A percentile compares a stretch with the other conserved stretches of the same genome.
phyloP scores from a whole-genome alignment of 2,797 vertebrate genomes.

The Kryptopterus vitreolus region DNA sequence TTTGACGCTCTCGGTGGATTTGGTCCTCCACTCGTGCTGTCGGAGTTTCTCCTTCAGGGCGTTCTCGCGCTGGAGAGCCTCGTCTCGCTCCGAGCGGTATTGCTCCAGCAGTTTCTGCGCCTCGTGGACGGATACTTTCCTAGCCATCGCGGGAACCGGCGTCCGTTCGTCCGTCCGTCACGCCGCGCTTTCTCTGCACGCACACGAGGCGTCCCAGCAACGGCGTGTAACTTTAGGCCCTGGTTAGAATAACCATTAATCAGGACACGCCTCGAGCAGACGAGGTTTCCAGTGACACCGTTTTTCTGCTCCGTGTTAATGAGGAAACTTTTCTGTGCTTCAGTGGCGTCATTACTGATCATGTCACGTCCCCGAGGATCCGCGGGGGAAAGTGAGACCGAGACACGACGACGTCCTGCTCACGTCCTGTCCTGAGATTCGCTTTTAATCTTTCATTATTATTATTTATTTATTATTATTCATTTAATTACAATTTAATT shows the following conservation, averaged over 20 bases:
- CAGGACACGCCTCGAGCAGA: conserved; percentile 73
- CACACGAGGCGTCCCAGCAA: no score
- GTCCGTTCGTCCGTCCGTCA: no score
- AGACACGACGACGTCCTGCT: background rate
- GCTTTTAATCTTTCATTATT: background rate
- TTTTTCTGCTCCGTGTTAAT: conserved; percentile 69
- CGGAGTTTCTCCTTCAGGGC: conserved; percentile 74
- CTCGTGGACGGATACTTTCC: conserved; percentile 74
- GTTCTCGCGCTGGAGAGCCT: conserved; percentile 73
- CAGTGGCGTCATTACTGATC: background rate
- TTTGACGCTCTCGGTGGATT: conserved; percentile 73
- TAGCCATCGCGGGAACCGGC: conserved; percentile 66
- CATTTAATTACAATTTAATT: no score
- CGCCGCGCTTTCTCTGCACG: no score
- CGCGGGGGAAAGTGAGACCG: background rate
- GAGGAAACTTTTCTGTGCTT: conserved; percentile 53
- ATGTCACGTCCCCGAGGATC: background rate
- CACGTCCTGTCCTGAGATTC: background rate
- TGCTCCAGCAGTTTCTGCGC: conserved; percentile 77
- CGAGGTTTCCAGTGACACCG: conserved; percentile 76
- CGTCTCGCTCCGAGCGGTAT: conserved; percentile 78
- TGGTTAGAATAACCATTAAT: conserved; percentile 84
- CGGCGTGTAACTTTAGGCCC: conserved; percentile 82
- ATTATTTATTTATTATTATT: no score
- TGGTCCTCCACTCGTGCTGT: conserved; percentile 69